Base-by-base conservation (phyloP, 2,888 invertebrate genomes). In the Cephonodes hylas region DNA sequence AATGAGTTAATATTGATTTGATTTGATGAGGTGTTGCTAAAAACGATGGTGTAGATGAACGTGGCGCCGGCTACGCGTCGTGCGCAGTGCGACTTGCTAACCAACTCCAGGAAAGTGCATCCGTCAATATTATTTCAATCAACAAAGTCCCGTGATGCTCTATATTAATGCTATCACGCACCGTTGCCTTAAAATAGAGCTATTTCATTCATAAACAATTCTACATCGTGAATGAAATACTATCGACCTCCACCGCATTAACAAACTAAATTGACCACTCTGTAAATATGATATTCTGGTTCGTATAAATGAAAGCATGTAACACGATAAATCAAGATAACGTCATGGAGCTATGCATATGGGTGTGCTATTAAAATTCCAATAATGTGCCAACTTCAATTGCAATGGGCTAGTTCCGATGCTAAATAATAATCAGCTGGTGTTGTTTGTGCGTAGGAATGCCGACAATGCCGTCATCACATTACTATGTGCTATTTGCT, bases 291-390 rank as follows among this genome's bases (percentile, higher is more conserved):
- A 66, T 81, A 81, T 80, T 84, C 80, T 85, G 82, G 80, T 73
- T 71, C 75, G 79, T 74, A 74, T 75, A 74, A 76, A 78, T 78
- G 76, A 76, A 81, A 82, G 79, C 80, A 77, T 74, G 75, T 80
- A 77, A 66, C 53, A 18, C 53, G 31, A 88, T 91, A 82, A 85
- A 86, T 89, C 86, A 88, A 88, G 89, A 91, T 89, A 90, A 84
- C 79, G 76, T 76, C 76, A 72, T 69, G 70, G 75, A 84, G 86
- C 81, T 85, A 90, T 90, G 88, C 84, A 84, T 85, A 90, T 89
- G 83, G 77, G 71, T 69, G 64, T 65, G 80, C 86, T 80, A 88
- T 90, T 88, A 85, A 88, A 86, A 89, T 90, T 66, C 88, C 86
- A 83, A 81, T 82, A 82, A 83, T 84, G 78, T 86, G 84, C 87